Base-by-base conservation (phyloP, 2,888 invertebrate species). In the Physocephala rufipes region DNA sequence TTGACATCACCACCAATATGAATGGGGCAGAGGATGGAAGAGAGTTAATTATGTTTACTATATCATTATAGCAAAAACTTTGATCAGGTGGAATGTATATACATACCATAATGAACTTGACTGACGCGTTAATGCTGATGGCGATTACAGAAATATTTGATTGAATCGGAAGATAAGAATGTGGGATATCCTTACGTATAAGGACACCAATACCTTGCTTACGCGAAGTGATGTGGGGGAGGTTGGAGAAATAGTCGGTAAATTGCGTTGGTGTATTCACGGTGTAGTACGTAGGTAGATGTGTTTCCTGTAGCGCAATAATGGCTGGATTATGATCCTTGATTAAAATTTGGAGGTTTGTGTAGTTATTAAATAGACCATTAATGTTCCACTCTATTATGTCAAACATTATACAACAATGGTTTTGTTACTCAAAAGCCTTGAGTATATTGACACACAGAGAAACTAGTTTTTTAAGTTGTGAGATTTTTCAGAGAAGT, bases 1-100 rank as follows among this genome's bases (percentile, higher is more conserved):
- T 68, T 68, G 61, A 61, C 59, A 19, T 68, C 68, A 1, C 68
- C 68, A 13, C 59, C 49, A 69, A 0, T 49, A 45, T 21, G 19
- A 49, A 51, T 19, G 16, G 2, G 45, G 59, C 49, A 3, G 21
- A n/a, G 16, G 19, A 15, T 9, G n/a, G n/a, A n/a, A n/a, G n/a
- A n/a, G n/a, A n/a, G n/a, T 12, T 13, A 12, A n/a, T 16, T 16
- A 53, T 5, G 12, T 21, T 26, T 28, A 7, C 5, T 26, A 64
- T n/a, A 30, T 64, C 47, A 21, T 36, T 64, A 47, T 47, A 9
- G 24, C 13, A 16, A 7, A 47, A 19, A 9, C 5, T 3, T 64
- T 43, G 19, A n/a, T 19, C n/a, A 1, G 67, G 58, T 5, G 55
- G 15, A 53, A 51, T 26, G 21, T 53, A 67, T 3, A 67, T 15